Evolutionary conservation across 1,140 invertebrate genomes (phyloP), one percentile per base, ranked within the genome.

Genomic region (Drosophila tristis): DNA sequence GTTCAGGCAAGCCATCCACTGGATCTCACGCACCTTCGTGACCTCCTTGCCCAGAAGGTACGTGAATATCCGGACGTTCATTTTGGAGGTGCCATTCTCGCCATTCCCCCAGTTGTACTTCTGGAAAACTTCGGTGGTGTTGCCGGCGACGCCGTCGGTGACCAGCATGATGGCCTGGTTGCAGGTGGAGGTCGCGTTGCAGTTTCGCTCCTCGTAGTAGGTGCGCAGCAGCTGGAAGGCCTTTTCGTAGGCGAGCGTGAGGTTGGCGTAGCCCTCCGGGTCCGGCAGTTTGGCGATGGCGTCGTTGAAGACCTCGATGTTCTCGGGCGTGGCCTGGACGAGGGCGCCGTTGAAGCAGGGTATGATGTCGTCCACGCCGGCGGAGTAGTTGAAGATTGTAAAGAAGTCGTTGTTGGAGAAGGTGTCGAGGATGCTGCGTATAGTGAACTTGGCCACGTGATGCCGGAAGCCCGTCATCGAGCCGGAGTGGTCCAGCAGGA

Each of bases 141-240:
- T 98, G 53, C 96, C 95, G 1, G 98, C 96, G n/a, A 99, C 96
- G 31, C 98, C 98, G 93, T 99, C 99, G 1, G 99, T 99, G 48
- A 99, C 95, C n/a, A 99, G 92, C 98, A 99, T 99, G 47, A 99
- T 98, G 7, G 98, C 95, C 93, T 99, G 98, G 93, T 99, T 99
- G 89, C 98, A 99, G 61, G 93, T 93, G 9, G 93, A 92, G 2
- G 91, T 80, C 55, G 92, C 93, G 55, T 93, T 93, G 65, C 95
- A 96, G 48, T 93, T 93, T 2, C 94, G 92, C 11, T 78, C 91
- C 5, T 93, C 90, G 50, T 95, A 92, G 63, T 95, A 95, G 90
- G 94, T 93, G 93, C 94, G 93, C 11, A 99, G 93, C 2, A 98
- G 93, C 77, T 95, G 93, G 93, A 99, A 99, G 5, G 98, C 98